phyloP scores from a whole-genome alignment of 2,797 vertebrate genomes.

The Oryzias dopingdopingensis region DNA sequence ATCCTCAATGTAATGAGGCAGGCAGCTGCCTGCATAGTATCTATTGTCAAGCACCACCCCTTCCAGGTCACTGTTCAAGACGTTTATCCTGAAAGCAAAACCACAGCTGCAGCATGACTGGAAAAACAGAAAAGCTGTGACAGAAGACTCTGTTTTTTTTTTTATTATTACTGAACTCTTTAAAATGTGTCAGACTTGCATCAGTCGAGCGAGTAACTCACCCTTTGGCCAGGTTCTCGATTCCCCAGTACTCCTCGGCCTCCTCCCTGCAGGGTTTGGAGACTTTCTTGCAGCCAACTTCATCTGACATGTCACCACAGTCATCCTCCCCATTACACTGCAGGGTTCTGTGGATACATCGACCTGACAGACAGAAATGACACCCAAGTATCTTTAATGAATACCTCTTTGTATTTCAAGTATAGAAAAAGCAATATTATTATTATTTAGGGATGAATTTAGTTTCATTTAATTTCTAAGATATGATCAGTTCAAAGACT shows the following conservation, averaged over 20 bases:
- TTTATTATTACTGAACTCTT: too few relatives aligned
- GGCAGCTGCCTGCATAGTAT: conserved; percentile 88
- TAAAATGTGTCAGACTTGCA: conserved; percentile 3
- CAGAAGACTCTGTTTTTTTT: too few relatives aligned
- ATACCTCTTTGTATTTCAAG: too few relatives aligned
- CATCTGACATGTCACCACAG: conserved; percentile 92
- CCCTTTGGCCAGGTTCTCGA: conserved; percentile 90
- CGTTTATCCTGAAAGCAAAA: conserved; percentile 80
- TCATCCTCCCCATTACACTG: conserved; percentile 92
- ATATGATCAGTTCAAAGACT: too few relatives aligned
- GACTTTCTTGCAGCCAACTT: conserved; percentile 79
- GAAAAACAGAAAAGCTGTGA: too few relatives aligned
- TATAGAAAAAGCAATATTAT: too few relatives aligned
- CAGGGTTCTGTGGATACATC: conserved; percentile 84
- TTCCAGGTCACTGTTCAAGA: conserved; percentile 85
- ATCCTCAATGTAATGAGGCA: conserved; percentile 84
- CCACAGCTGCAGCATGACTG: not conserved
- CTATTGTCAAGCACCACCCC: conserved; percentile 89
- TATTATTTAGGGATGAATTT: too few relatives aligned
- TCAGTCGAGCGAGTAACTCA: conserved; percentile 55
- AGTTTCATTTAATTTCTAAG: too few relatives aligned
- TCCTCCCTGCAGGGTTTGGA: conserved; percentile 78
- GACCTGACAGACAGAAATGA: conserved; percentile 67
- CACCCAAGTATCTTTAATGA: not conserved
- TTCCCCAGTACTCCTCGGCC: conserved; percentile 87